These are phyloP conservation scores for Amphilophus citrinellus DNA, from an alignment of 2,113 vertebrate species.

Conservation along the genomic window DNA sequence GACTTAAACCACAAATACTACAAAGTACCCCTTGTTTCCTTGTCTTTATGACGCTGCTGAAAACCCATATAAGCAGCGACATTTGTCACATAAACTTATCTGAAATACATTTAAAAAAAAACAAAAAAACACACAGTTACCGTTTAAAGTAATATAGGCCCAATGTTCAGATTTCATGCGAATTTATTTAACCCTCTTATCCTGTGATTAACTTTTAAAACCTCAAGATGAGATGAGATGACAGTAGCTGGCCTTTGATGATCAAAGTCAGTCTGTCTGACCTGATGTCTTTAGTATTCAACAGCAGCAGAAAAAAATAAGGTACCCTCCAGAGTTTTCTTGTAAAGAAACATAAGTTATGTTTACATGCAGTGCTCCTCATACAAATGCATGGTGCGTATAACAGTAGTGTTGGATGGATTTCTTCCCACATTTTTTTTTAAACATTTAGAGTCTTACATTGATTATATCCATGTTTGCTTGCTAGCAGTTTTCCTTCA, in stretches of 20 bases:
- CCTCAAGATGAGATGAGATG: constrained; percentile 39
- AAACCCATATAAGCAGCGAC: constrained; percentile 4
- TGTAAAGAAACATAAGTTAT: neutral
- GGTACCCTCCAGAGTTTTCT: neutral
- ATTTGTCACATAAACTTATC: constrained; percentile 14
- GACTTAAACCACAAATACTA: constrained; percentile 45
- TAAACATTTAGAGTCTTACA: constrained; percentile 1
- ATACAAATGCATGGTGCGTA: neutral
- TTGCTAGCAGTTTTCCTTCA: neutral
- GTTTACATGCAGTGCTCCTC: neutral
- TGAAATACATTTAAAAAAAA: neutral
- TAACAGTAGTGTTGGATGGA: neutral
- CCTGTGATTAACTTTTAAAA: constrained; percentile 38
- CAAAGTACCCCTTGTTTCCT: constrained; percentile 2
- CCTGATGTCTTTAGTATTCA: constrained; percentile 6
- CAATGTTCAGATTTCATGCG: constrained; percentile 16
- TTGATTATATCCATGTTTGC: constrained; percentile 8
- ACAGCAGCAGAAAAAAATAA: neutral
- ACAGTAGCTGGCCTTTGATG: constrained; percentile 13
- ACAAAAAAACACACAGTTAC: neutral
- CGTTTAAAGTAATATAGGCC: constrained; percentile 1
- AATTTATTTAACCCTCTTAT: constrained; percentile 49
- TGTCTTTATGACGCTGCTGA: constrained; percentile 3
- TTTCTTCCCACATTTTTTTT: neutral
- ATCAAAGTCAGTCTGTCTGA: constrained; percentile 29